Evolutionary conservation across 2,888 invertebrate species (phyloP).

Genomic region (Microctonus hyperodae): DNA sequence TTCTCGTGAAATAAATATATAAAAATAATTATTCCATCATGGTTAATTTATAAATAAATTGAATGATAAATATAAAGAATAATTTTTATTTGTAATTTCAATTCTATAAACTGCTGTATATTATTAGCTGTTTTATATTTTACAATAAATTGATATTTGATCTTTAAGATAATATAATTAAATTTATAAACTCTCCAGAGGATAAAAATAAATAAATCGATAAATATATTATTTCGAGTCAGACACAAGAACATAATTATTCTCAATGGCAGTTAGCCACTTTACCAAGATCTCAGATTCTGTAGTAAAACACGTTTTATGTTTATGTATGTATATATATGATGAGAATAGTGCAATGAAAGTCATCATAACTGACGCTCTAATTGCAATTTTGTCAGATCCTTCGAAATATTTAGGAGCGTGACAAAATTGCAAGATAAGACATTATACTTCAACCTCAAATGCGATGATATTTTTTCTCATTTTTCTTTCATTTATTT

Average conservation of each 20-base stretch:
- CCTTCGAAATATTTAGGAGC: slow-evolving; percentile 2
- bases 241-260: not conserved
- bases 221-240: not conserved
- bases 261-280: not conserved
- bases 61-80: not conserved
- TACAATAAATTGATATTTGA: not conserved
- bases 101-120: not conserved
- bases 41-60: not conserved
- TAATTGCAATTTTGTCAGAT: slow-evolving; percentile 13
- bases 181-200: not conserved
- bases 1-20: not conserved
- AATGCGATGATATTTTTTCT: not conserved
- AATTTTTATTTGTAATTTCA: not conserved
- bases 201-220: not conserved
- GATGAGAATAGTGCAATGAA: slow-evolving; percentile 14
- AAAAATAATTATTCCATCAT: too few species aligned
- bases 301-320: slow-evolving; percentile 11
- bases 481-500: slow-evolving; percentile 4
- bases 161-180: not conserved
- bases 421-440: slow-evolving; percentile 5
- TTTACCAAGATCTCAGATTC: slow-evolving; percentile 2
- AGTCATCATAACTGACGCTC: slow-evolving; percentile 14
- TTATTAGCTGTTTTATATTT: not conserved
- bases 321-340: slow-evolving; percentile 10
- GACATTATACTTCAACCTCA: not conserved